Conservation (phyloP, 1,140 invertebrate species). For the Pristionchus pacificus region DNA sequence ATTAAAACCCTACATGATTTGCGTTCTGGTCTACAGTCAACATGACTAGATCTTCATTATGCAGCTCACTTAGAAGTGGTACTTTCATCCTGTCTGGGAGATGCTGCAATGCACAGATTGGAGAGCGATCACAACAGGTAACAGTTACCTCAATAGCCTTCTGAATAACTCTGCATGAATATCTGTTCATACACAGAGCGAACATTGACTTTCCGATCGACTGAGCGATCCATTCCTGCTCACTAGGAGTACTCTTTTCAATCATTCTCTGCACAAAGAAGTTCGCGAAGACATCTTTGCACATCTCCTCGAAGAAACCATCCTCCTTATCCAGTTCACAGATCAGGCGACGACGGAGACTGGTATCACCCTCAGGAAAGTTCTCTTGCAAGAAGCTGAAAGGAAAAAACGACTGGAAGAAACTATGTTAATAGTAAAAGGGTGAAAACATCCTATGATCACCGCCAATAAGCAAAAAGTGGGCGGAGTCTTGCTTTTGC, state of each 20-base stretch:
- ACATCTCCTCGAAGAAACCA: slow-evolving; percentile 6
- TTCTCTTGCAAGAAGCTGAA: slow-evolving; percentile 28
- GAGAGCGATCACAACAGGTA: neutral
- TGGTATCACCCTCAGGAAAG: slow-evolving; percentile 8
- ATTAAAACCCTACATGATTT: slow-evolving; percentile 40
- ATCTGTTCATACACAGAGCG: slow-evolving; percentile 28
- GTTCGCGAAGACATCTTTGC: slow-evolving; percentile 35
- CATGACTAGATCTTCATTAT: slow-evolving; percentile 15
- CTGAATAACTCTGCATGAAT: slow-evolving; percentile 38
- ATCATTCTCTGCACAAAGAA: slow-evolving; percentile 35
- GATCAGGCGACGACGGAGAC: neutral
- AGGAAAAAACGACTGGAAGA: too few species aligned
- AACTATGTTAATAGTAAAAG: too few species aligned
- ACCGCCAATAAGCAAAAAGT: too few species aligned
- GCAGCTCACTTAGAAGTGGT: slow-evolving; percentile 16
- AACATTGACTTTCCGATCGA: too few species aligned
- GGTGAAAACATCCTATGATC: too few species aligned
- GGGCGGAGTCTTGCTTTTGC: too few species aligned
- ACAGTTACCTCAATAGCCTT: slow-evolving; percentile 37
- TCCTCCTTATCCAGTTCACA: slow-evolving; percentile 13
- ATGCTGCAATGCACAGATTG: neutral
- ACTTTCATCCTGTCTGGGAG: slow-evolving; percentile 1
- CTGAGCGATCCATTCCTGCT: too few species aligned
- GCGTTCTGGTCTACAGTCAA: slow-evolving; percentile 37
- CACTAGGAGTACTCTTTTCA: slow-evolving; percentile 1